Conservation (phyloP, 64 coral and sea anemone genomes). For the Montipora capricornis region DNA sequence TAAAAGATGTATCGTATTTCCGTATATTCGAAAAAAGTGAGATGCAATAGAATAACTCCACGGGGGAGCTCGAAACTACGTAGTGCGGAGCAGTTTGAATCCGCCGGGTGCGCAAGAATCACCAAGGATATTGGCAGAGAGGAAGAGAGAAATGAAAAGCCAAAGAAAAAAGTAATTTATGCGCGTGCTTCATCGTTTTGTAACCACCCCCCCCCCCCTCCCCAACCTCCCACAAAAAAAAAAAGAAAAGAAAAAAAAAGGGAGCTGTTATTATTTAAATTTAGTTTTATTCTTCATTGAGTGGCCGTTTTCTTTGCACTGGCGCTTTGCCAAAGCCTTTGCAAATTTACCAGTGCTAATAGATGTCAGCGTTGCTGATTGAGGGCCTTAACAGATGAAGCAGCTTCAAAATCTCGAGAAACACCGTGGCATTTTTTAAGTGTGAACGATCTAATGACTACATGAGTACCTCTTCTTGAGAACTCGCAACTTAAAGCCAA, state of each 20-base stretch:
- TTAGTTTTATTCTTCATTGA: not conserved
- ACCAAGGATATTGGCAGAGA: not conserved
- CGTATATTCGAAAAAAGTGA: constrained; percentile 20
- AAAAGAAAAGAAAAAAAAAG: not conserved
- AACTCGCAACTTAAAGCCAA: not conserved
- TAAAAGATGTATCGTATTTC: constrained; percentile 52
- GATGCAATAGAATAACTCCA: not conserved
- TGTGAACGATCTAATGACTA: too few relatives aligned
- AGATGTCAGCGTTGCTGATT: not conserved
- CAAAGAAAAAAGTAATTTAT: not conserved
- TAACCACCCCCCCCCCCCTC: not conserved
- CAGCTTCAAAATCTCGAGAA: too few relatives aligned
- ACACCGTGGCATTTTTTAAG: too few relatives aligned
- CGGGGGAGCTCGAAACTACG: not conserved
- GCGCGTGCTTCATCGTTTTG: not conserved
- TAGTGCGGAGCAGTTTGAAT: not conserved
- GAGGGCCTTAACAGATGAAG: not conserved
- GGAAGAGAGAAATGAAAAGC: not conserved
- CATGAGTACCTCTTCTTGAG: too few relatives aligned
- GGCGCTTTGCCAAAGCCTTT: not conserved
- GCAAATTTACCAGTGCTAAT: not conserved
- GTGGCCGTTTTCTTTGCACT: not conserved
- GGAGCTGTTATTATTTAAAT: not conserved
- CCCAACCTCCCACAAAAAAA: not conserved
- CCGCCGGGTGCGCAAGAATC: not conserved